Evolutionary conservation across 2,797 vertebrate genomes (phyloP).

Genomic region (Ctenosaura bakeri): DNA sequence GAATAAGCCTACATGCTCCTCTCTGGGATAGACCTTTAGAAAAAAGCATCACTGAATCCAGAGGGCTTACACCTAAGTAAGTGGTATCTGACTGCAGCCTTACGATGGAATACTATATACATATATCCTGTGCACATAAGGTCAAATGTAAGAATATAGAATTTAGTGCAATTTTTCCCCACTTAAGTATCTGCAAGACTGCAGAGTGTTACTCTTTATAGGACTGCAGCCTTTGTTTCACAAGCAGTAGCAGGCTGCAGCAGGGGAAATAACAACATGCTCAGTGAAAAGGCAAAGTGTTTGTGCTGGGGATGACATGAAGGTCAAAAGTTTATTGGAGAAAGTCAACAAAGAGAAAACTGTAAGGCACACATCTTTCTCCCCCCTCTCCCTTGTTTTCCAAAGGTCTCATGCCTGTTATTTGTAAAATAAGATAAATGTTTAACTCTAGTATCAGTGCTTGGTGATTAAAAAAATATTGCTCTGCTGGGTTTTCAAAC

Average conservation of each 20-base stretch:
- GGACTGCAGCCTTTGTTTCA: background rate
- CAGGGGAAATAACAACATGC: background rate
- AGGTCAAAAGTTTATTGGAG: constrained; percentile 11
- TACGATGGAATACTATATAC: background rate
- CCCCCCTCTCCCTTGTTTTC: constrained; percentile 1
- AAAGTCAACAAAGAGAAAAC: constrained; percentile 35
- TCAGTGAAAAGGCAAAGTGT: constrained; percentile 1
- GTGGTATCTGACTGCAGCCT: background rate
- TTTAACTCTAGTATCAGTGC: constrained; percentile 68
- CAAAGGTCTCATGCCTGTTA: constrained; percentile 41
- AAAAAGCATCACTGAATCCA: background rate
- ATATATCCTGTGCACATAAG: no score
- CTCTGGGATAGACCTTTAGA: no score
- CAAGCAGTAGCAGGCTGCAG: background rate
- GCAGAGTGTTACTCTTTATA: background rate
- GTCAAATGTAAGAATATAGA: background rate
- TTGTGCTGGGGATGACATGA: background rate
- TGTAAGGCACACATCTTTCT: constrained; percentile 26
- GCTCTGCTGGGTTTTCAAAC: constrained; percentile 56
- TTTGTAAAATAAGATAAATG: constrained; percentile 58
- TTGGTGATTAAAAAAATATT: constrained; percentile 54
- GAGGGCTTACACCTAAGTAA: no score
- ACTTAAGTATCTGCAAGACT: background rate
- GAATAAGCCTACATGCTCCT: no score
- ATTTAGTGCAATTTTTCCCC: background rate